phyloP scores from a whole-genome alignment of 2,113 vertebrate species.

The Sialia sialis region DNA sequence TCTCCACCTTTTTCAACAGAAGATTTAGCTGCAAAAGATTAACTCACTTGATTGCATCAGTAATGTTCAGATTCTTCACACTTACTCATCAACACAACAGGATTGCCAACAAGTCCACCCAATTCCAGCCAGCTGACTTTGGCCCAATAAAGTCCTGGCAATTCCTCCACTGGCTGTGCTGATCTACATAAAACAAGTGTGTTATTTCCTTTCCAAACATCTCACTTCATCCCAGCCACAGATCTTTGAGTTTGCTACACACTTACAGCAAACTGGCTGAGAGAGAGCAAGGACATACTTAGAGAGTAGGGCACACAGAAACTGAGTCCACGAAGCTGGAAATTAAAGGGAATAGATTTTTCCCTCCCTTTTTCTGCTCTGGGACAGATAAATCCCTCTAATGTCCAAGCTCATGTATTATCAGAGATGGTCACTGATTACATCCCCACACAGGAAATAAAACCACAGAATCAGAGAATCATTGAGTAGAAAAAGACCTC shows the following conservation, averaged over 20 bases:
- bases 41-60: neutral
- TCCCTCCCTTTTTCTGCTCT: neutral
- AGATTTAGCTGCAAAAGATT: neutral
- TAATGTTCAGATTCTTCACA: neutral
- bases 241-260: neutral
- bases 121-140: neutral
- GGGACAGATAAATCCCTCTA: neutral
- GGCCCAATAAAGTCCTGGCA: neutral
- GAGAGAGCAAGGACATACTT: neutral
- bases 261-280: neutral
- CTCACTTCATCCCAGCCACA: neutral
- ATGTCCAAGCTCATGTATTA: neutral
- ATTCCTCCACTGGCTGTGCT: neutral
- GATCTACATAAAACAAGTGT: neutral
- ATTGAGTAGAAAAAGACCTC: neutral
- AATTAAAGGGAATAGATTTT: neutral
- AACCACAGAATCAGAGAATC: neutral
- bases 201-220: slow-evolving; percentile 7
- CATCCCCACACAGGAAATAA: neutral
- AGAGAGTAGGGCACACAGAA: neutral
- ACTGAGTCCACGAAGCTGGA: neutral
- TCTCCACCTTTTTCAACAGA: neutral
- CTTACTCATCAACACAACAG: neutral
- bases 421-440: neutral
- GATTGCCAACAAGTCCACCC: neutral